Percentiles rank a stretch among this genome's conserved stretches.
Conservation (phyloP, 2,888 invertebrate species). For the Pyrochroa serraticornis region DNA sequence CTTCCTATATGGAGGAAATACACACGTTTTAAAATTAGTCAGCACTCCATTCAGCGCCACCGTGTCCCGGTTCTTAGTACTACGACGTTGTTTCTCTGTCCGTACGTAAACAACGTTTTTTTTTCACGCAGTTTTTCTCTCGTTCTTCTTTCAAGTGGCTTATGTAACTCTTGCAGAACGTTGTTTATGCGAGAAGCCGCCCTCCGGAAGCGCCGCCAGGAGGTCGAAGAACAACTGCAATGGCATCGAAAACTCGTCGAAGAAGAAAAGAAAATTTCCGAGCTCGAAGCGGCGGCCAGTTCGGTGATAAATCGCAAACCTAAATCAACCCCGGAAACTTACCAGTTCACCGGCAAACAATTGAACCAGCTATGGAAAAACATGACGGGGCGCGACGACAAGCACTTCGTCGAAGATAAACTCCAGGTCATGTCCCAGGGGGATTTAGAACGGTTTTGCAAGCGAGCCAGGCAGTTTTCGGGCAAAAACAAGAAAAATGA, state of each 20-base stretch:
- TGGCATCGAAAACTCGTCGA: conserved; percentile 63
- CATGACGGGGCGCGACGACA: conserved; percentile 55
- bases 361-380: conserved; percentile 59
- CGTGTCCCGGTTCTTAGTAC: conserved; percentile 3
- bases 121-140: background rate
- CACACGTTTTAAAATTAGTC: conserved; percentile 52
- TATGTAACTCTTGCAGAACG: conserved; percentile 44
- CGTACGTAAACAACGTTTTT: background rate
- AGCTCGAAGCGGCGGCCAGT: conserved; percentile 58
- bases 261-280: conserved; percentile 61
- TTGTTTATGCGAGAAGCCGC: conserved; percentile 60
- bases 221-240: conserved; percentile 60
- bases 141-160: background rate
- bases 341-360: conserved; percentile 51
- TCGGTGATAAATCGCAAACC: conserved; percentile 47
- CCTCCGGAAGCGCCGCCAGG: conserved; percentile 58
- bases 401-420: conserved; percentile 54
- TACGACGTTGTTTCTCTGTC: conserved; percentile 1
- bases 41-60: conserved; percentile 43
- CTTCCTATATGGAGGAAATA: conserved; percentile 53
- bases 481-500: conserved; percentile 6
- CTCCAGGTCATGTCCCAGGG: conserved; percentile 55
- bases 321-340: conserved; percentile 3
- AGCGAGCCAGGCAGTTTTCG: conserved; percentile 49
- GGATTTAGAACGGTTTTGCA: conserved; percentile 56